Evolutionary conservation across 1,140 invertebrate genomes (phyloP), one percentile per base, ranked within the genome.

Genomic region (Drosophila pruinosa): DNA sequence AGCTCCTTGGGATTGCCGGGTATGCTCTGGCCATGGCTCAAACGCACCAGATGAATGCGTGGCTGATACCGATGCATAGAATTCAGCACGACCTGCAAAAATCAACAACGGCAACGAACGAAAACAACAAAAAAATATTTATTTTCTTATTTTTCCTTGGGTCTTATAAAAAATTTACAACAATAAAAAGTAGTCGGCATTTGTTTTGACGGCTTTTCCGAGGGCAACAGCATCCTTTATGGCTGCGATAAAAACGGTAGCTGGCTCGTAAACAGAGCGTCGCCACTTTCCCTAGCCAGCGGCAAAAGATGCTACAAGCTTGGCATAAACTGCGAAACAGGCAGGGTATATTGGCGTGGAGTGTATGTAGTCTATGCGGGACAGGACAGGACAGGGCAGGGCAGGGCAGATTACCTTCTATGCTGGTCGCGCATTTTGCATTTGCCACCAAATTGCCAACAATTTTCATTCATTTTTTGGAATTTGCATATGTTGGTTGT

Each of bases 31-130:
- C 95, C 95, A 88, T 95, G 93, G 78, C 94, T 92, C 90, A 95
- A 82, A 85, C 95, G 89, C 19, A 97, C 96, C 85, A 99, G 92
- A 92, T 99, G 98, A 89, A 99, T 97, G 57, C 98, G 93, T 22
- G 98, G 98, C 89, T 99, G 98, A 92, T 99, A 99, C 91, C 98
- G 97, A 93, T 99, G 98, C 98, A 99, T 99, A n/a, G 98, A 99
- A 91, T 99, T 99, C 36, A 99, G 92, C 68, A 99, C 97, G 91
- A 99, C 95, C 98, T 99, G 94, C 26, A 92, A 63, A 47, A 34
- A 47, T n/a, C n/a, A 19, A 7, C 21, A 58, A 48, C 7, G 31
- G 21, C 1, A 22, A 43, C 17, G 38, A 39, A 21, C n/a, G 7
- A 26, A 36, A 36, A 52, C 15, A 22, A 15, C 15, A 22, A 39